phyloP scores from a whole-genome alignment of 2,797 vertebrate genomes.

The Lagorchestes hirsutus region DNA sequence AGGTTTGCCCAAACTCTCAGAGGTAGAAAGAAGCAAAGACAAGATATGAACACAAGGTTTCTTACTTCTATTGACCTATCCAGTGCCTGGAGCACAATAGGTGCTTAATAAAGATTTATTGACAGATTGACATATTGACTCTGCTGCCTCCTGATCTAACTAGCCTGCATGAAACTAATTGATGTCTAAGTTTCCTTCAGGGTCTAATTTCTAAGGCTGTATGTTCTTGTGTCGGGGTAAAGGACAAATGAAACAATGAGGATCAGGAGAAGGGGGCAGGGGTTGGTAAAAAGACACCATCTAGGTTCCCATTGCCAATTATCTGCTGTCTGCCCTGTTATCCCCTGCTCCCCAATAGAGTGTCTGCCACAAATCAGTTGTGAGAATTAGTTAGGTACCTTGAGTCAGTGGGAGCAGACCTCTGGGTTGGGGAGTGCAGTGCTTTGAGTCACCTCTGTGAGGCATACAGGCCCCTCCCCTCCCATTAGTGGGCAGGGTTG shows the following conservation, averaged over 20 bases:
- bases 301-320: not conserved
- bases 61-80: not conserved
- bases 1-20: not conserved
- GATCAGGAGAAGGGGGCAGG: not conserved
- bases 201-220: not conserved
- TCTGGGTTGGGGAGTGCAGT: not conserved
- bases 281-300: not conserved
- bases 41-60: not conserved
- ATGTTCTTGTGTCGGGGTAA: not conserved
- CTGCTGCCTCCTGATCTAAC: not conserved
- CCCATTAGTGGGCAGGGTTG: rapidly evolving
- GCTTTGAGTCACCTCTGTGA: rapidly evolving
- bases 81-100: not conserved
- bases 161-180: not conserved
- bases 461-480: no score
- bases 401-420: not conserved
- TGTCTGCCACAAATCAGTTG: not conserved
- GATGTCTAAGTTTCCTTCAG: not conserved
- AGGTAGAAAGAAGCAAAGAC: not conserved
- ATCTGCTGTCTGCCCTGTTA: no score
- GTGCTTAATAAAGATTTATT: not conserved
- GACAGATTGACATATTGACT: not conserved
- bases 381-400: not conserved
- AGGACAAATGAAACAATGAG: not conserved
- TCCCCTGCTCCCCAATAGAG: not conserved